These are phyloP conservation scores for Venustaconcha ellipsiformis DNA, from an alignment of 1,140 invertebrate genomes.

Conservation along the genomic window DNA sequence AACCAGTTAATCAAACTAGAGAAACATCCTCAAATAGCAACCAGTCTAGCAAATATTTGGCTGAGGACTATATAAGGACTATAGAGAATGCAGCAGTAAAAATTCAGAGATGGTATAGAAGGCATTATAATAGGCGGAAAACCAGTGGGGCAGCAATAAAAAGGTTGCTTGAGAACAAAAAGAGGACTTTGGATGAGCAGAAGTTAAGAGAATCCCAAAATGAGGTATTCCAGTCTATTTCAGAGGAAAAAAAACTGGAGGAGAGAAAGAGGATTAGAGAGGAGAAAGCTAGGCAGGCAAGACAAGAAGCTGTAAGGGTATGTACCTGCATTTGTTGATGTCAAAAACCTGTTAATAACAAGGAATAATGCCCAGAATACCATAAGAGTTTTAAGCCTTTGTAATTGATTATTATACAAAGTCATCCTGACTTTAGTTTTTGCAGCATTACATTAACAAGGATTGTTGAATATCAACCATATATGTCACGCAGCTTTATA, in stretches of 20 bases:
- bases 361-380: no score
- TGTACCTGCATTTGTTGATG: neutral
- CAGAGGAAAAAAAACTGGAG: slow-evolving; percentile 39
- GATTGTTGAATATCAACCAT: no score
- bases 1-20: slow-evolving; percentile 64
- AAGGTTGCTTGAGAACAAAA: slow-evolving; percentile 59
- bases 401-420: no score
- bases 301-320: slow-evolving; percentile 65
- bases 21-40: slow-evolving; percentile 27
- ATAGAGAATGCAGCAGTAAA: slow-evolving; percentile 60
- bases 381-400: no score
- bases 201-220: slow-evolving; percentile 21
- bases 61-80: slow-evolving; percentile 61
- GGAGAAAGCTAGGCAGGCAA: slow-evolving; percentile 59
- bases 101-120: slow-evolving; percentile 62
- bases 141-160: slow-evolving; percentile 60
- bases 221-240: slow-evolving; percentile 33
- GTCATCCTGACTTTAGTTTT: no score
- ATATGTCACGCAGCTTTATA: no score
- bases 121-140: slow-evolving; percentile 36
- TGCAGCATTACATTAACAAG: no score
- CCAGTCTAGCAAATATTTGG: slow-evolving; percentile 26
- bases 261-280: slow-evolving; percentile 60
- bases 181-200: slow-evolving; percentile 38
- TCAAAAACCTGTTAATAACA: no score